A percentile compares a stretch with the other conserved stretches of the same genome.
Evolutionary conservation across 2,113 vertebrate species (phyloP).

Genomic region (Atlantisia rogersi): DNA sequence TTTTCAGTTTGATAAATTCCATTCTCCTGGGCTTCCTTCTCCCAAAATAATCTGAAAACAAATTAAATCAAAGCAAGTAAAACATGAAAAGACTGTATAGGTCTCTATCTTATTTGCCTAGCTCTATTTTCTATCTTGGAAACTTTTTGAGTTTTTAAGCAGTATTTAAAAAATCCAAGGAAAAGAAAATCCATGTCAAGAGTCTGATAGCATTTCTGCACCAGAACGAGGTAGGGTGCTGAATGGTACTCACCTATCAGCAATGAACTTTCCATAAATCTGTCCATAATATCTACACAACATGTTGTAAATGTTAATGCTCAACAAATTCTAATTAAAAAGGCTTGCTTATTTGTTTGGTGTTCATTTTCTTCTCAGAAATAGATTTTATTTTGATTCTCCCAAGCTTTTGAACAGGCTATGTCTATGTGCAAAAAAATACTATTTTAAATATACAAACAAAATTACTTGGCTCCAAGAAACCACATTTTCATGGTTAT

Average conservation of each 20-base stretch:
- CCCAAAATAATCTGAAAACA: neutral
- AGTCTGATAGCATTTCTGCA: neutral
- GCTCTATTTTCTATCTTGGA: neutral
- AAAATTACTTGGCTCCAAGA: neutral
- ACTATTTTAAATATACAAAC: neutral
- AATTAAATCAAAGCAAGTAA: neutral
- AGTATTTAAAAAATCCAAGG: neutral
- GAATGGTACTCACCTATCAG: neutral
- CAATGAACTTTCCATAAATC: neutral
- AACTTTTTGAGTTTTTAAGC: neutral
- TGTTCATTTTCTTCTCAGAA: neutral
- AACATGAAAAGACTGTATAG: neutral
- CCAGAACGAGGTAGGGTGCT: neutral
- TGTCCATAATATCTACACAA: neutral
- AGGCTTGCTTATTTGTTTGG: neutral
- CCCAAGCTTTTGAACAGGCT: neutral
- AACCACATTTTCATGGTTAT: neutral
- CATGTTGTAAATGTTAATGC: neutral
- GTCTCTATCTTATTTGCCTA: neutral
- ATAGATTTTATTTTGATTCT: neutral
- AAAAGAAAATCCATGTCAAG: neutral
- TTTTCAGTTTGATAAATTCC: neutral
- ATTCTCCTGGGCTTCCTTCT: neutral
- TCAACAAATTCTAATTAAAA: neutral
- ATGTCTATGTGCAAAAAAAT: neutral